Evolutionary conservation across 2,888 invertebrate species (phyloP), one percentile per base, ranked within the genome.

Genomic region (Netelia fuscicornis): DNA sequence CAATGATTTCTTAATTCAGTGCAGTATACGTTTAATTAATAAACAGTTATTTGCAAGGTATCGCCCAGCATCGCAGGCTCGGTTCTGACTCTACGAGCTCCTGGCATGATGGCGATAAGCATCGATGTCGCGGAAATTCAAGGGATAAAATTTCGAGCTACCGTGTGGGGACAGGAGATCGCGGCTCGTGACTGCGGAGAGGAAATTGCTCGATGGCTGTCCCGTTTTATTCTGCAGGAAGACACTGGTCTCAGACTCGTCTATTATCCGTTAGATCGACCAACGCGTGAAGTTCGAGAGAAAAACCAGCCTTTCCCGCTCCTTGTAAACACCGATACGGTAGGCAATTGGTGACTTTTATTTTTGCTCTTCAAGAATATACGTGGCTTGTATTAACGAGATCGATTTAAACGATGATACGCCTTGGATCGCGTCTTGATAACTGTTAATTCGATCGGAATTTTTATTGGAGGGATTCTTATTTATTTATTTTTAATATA

Each of bases 171-270:
- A 71, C 90, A 93, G 83, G 82, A 94, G 0, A 95, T 97, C 0
- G 94, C 95, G 0, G 96, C 96, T 0, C 94, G 95, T 88, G 96
- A 97, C 90, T 98, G 97, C 91, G 98, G 98, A 0, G 95, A 95
- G 81, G 95, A 96, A 86, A 96, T 95, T 11, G 96, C 96, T 20
- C 95, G 95, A 76, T 98, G 98, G 98, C 94, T 98, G 89, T 96
- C 96, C 0, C 95, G 95, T 76, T 94, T 95, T 87, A 90, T 96
- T 71, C 92, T 95, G 64, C 94, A 94, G 72, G 94, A 95, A 67
- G 93, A 95, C 10, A 90, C 89, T 0, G 95, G 95, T 3, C 93
- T 95, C 62, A 95, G 95, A 68, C 93, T 96, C 71, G 96, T 95
- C 2, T 96, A 96, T 90, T 96, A 96, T 91, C 95, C 96, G 1